Percentiles rank a stretch among this genome's conserved stretches.
phyloP scores from a whole-genome alignment of 2,888 invertebrate genomes.

The Unio delphinus region DNA sequence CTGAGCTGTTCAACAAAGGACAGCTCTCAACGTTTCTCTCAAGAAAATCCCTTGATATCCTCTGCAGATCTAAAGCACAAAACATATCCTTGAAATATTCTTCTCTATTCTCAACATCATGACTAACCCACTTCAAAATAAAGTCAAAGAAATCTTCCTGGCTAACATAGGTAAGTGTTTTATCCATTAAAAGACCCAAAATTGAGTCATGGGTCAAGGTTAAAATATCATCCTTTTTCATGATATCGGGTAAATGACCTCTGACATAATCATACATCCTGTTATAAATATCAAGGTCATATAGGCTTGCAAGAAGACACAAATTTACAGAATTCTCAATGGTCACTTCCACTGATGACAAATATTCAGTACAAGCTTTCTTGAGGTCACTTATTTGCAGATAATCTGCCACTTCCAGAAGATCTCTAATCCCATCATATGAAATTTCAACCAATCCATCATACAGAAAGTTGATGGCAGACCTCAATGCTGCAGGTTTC shows the following conservation, averaged over 20 bases:
- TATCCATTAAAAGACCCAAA: slow-evolving; percentile 41
- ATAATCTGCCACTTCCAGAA: slow-evolving; percentile 57
- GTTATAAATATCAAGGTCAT: slow-evolving; percentile 53
- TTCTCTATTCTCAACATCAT: slow-evolving; percentile 35
- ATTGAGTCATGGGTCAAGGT: slow-evolving; percentile 53
- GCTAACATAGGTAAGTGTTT: slow-evolving; percentile 46
- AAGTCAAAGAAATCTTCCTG: slow-evolving; percentile 50
- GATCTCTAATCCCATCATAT: slow-evolving; percentile 37
- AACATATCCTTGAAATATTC: slow-evolving; percentile 45
- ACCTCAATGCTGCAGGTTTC: slow-evolving; percentile 38
- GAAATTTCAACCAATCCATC: slow-evolving; percentile 39
- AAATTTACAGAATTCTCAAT: slow-evolving; percentile 51
- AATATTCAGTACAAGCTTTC: slow-evolving; percentile 41
- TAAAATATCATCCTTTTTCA: slow-evolving; percentile 45
- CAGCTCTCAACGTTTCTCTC: slow-evolving; percentile 37
- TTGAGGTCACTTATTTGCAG: slow-evolving; percentile 55
- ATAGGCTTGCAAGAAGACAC: slow-evolving; percentile 48
- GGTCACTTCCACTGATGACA: slow-evolving; percentile 35
- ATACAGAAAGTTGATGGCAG: slow-evolving; percentile 55
- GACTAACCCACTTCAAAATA: slow-evolving; percentile 48
- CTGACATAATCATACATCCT: slow-evolving; percentile 44
- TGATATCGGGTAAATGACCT: slow-evolving; percentile 49
- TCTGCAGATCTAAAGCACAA: slow-evolving; percentile 42
- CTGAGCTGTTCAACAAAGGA: slow-evolving; percentile 29
- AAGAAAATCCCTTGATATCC: slow-evolving; percentile 31